Evolutionary conservation across 2,888 invertebrate species (phyloP).

Genomic region (Bellardia bayeri): DNA sequence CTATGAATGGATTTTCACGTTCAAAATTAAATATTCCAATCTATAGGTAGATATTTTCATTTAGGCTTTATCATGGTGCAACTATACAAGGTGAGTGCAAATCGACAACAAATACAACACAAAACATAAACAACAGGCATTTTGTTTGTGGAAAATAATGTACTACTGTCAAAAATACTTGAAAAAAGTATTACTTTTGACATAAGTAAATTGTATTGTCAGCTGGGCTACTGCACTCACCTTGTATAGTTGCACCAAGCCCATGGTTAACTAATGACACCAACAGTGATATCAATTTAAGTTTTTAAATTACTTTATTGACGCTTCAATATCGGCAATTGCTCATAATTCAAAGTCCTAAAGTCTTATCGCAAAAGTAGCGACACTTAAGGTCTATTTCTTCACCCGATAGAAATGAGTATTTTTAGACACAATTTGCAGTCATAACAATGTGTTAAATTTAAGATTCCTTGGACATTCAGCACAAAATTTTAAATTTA

Average conservation of each 20-base stretch:
- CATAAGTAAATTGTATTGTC: no score
- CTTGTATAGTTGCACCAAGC: no score
- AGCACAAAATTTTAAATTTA: neutral
- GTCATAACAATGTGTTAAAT: conserved; percentile 17
- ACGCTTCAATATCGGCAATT: neutral
- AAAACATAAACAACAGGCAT: no score
- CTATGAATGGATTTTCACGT: neutral
- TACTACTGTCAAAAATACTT: no score
- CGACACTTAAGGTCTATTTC: no score
- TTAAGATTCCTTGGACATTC: no score
- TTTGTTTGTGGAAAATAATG: no score
- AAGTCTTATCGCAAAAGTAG: neutral
- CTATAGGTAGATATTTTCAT: neutral
- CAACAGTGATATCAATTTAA: neutral
- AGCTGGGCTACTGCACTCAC: no score
- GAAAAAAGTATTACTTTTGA: no score
- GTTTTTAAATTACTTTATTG: neutral
- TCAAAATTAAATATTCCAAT: neutral
- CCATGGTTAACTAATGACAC: neutral
- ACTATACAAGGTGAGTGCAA: no score
- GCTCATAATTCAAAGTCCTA: neutral
- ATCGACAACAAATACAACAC: no score
- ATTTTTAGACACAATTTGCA: neutral
- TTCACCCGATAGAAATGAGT: neutral
- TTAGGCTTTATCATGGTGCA: neutral